Conservation (phyloP, 2,113 vertebrate genomes). For the Anoplopoma fimbria region DNA sequence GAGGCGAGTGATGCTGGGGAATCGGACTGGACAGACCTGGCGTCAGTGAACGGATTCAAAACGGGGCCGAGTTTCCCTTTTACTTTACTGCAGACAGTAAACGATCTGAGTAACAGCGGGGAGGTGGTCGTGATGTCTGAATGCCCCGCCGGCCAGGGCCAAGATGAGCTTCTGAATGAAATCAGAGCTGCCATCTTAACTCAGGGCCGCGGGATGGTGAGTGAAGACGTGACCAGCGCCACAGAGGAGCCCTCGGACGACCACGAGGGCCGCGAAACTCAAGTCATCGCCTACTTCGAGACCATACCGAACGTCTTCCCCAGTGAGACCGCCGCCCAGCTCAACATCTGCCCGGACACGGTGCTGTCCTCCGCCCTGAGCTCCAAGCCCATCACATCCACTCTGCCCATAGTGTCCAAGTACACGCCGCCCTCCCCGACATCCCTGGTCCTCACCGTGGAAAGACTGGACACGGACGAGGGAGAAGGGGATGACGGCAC, state of each 20-base stretch:
- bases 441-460: slow-evolving; percentile 52
- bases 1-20: slow-evolving; percentile 15
- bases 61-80: slow-evolving; percentile 44
- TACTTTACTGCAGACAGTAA: slow-evolving; percentile 57
- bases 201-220: slow-evolving; percentile 41
- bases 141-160: slow-evolving; percentile 23
- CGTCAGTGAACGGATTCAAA: neutral
- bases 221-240: slow-evolving; percentile 51
- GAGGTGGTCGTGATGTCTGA: slow-evolving; percentile 71
- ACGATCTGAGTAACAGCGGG: slow-evolving; percentile 8
- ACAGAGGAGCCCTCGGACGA: slow-evolving; percentile 38
- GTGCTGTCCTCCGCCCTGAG: slow-evolving; percentile 80
- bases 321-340: neutral
- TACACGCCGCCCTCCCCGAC: slow-evolving; percentile 31
- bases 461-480: slow-evolving; percentile 49
- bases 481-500: slow-evolving; percentile 24
- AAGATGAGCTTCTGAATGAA: slow-evolving; percentile 49
- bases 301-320: slow-evolving; percentile 72
- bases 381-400: slow-evolving; percentile 81
- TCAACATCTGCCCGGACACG: slow-evolving; percentile 70
- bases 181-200: slow-evolving; percentile 46
- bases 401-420: slow-evolving; percentile 83
- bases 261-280: slow-evolving; percentile 28
- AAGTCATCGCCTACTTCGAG: slow-evolving; percentile 83
- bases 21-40: slow-evolving; percentile 5